Percentiles rank a stretch among this genome's conserved stretches.
phyloP scores from a whole-genome alignment of 2,113 vertebrate genomes.

The Buteo buteo region DNA sequence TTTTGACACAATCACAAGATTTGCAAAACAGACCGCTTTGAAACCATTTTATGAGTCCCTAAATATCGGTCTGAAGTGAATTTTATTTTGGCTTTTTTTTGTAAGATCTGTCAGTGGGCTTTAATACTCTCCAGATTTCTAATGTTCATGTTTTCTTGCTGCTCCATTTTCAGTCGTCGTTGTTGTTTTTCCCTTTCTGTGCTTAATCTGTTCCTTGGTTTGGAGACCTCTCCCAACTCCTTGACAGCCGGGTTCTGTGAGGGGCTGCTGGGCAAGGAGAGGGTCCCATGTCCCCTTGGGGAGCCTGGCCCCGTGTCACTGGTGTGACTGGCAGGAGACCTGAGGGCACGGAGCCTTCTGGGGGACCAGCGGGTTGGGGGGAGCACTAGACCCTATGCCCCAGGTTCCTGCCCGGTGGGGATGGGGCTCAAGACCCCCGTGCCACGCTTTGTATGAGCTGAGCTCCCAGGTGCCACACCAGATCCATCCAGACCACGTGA shows the following conservation, averaged over 20 bases:
- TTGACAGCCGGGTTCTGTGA: neutral
- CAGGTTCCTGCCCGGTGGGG: neutral
- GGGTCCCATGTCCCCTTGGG: rapidly evolving
- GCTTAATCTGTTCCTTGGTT: neutral
- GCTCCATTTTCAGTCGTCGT: neutral
- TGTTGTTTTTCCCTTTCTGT: neutral
- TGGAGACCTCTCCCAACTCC: neutral
- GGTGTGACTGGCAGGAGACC: neutral
- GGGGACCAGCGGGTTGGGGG: neutral
- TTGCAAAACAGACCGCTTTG: slow-evolving; percentile 35
- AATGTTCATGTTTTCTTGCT: slow-evolving; percentile 15
- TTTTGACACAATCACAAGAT: neutral
- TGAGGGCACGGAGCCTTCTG: neutral
- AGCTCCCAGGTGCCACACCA: neutral
- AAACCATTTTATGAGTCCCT: slow-evolving; percentile 43
- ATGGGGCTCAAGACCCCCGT: neutral
- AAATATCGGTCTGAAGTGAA: slow-evolving; percentile 21
- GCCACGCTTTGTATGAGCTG: neutral
- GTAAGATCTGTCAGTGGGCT: neutral
- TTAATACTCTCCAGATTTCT: slow-evolving; percentile 57
- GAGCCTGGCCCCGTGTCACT: neutral
- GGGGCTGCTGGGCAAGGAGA: neutral
- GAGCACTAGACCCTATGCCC: neutral
- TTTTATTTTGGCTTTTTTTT: slow-evolving; percentile 8
- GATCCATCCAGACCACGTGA: neutral